phyloP scores from a whole-genome alignment of 2,888 invertebrate genomes.

The Campoplex nolae region DNA sequence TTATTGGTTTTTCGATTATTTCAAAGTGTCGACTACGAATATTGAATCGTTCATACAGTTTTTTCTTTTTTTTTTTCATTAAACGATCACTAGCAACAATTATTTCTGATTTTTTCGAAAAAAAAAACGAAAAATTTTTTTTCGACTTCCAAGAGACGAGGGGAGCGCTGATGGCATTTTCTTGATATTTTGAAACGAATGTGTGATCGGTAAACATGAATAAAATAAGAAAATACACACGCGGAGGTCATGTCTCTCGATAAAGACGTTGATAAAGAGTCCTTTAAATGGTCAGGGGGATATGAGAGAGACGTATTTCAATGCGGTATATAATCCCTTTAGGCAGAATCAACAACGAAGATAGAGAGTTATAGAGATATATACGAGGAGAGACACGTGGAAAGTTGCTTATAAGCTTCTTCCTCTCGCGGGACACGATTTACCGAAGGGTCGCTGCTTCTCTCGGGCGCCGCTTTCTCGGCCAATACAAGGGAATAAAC shows the following conservation, averaged over 20 bases:
- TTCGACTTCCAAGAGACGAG: too few species aligned
- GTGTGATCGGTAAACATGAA: slow-evolving; percentile 8
- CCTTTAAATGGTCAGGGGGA: slow-evolving; percentile 37
- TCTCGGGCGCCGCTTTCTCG: slow-evolving; percentile 27
- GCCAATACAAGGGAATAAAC: slow-evolving; percentile 26
- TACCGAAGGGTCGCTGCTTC: slow-evolving; percentile 43
- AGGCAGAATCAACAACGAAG: slow-evolving; percentile 16
- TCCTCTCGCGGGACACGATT: slow-evolving; percentile 22
- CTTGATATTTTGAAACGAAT: background rate
- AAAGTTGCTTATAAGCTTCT: slow-evolving; percentile 41
- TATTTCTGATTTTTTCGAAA: background rate
- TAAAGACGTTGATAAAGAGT: slow-evolving; percentile 43
- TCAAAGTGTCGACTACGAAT: too few species aligned
- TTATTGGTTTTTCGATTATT: too few species aligned
- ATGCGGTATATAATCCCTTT: slow-evolving; percentile 27
- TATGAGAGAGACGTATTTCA: slow-evolving; percentile 32
- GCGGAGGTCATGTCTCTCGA: slow-evolving; percentile 23
- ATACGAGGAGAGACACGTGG: slow-evolving; percentile 9
- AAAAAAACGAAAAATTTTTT: background rate
- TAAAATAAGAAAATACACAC: background rate
- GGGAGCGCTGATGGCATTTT: background rate
- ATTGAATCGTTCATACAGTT: too few species aligned
- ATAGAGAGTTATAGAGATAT: slow-evolving; percentile 27
- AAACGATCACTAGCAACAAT: too few species aligned
- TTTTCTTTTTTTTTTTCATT: too few species aligned